Percentiles rank a stretch among this genome's conserved stretches.
Conservation (phyloP, 2,888 invertebrate genomes). For the Ceramica pisi region DNA sequence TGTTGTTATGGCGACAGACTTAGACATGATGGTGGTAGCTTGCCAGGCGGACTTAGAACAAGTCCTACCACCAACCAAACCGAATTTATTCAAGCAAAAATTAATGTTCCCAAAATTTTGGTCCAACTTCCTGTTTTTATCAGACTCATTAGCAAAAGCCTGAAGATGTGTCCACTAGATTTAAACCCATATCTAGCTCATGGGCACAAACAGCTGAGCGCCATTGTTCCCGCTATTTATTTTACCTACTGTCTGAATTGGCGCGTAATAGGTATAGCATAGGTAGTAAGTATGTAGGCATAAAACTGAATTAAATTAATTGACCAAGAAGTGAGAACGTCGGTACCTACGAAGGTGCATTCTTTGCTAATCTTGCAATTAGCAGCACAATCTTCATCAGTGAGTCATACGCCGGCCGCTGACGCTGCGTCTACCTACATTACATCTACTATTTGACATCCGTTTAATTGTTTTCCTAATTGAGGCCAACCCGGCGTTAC, state of each 20-base stretch:
- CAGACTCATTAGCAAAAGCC: neutral
- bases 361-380: slow-evolving; percentile 59
- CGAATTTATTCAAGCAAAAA: neutral
- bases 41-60: too few relatives aligned
- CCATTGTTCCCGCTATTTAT: neutral
- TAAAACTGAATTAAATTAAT: slow-evolving; percentile 23
- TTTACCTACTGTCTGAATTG: too few relatives aligned
- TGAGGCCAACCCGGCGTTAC: slow-evolving; percentile 68
- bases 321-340: slow-evolving; percentile 13
- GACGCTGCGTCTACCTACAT: slow-evolving; percentile 53
- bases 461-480: slow-evolving; percentile 81
- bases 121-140: neutral
- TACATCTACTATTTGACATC: slow-evolving; percentile 69
- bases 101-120: neutral
- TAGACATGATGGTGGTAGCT: too few relatives aligned
- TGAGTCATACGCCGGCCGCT: slow-evolving; percentile 60
- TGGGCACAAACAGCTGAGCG: neutral
- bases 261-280: too few relatives aligned
- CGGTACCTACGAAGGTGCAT: slow-evolving; percentile 7
- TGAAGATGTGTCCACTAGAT: neutral
- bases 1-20: too few relatives aligned
- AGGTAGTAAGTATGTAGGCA: too few relatives aligned
- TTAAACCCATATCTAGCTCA: neutral
- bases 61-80: too few relatives aligned
- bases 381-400: slow-evolving; percentile 53